Evolutionary conservation across 35 echinoderm and acorn worm species (phyloP).

Genomic region (Diadema setosum): DNA sequence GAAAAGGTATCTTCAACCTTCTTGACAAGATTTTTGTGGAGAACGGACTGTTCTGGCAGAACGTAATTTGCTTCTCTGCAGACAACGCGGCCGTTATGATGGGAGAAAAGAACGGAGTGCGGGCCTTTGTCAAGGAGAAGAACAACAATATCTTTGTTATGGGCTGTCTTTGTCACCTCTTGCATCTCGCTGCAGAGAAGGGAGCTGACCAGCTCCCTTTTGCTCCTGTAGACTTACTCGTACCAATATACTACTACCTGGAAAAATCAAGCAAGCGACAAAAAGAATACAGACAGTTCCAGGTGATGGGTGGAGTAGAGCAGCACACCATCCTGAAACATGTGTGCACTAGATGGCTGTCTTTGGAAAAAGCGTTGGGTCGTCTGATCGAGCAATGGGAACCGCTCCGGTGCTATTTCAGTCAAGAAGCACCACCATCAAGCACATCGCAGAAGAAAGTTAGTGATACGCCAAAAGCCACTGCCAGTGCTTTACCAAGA

Average conservation of each 20-base stretch:
- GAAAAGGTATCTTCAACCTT: slow-evolving; percentile 9
- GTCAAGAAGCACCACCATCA: background rate
- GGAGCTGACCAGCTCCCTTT: background rate
- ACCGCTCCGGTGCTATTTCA: slow-evolving; percentile 6
- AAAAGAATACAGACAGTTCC: background rate
- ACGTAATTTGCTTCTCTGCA: slow-evolving; percentile 16
- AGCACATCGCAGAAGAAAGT: background rate
- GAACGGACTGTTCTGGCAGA: background rate
- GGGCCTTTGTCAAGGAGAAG: slow-evolving; percentile 3
- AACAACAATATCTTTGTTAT: background rate
- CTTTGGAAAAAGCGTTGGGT: slow-evolving; percentile 9
- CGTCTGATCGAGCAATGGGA: slow-evolving; percentile 34
- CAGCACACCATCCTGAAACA: slow-evolving; percentile 5
- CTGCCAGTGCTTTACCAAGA: background rate
- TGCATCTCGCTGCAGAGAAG: slow-evolving; percentile 23
- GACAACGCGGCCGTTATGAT: slow-evolving; percentile 35
- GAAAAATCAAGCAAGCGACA: slow-evolving; percentile 17
- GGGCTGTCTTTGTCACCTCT: slow-evolving; percentile 18
- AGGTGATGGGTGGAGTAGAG: slow-evolving; percentile 3
- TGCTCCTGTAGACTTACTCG: slow-evolving; percentile 9
- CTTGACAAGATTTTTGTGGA: background rate
- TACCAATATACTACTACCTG: slow-evolving; percentile 27
- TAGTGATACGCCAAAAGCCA: background rate
- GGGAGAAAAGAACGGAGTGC: slow-evolving; percentile 9
- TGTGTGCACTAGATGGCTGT: slow-evolving; percentile 25